These are phyloP conservation scores for Megastigmus dorsalis DNA, from an alignment of 2,888 invertebrate genomes.

Conservation along the genomic window DNA sequence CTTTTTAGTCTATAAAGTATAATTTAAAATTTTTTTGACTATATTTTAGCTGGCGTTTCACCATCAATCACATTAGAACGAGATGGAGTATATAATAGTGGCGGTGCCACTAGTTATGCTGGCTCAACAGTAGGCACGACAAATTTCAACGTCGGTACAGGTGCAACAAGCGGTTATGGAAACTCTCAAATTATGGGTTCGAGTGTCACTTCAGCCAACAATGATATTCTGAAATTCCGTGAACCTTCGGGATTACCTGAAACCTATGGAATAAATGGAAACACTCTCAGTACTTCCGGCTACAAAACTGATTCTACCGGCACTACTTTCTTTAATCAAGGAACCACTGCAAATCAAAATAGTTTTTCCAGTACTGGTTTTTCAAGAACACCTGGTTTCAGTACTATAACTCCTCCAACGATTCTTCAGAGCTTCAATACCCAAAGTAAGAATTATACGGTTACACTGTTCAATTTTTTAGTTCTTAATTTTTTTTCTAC, in stretches of 20 bases:
- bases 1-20: neutral
- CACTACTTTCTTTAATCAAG: constrained; percentile 21
- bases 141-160: constrained; percentile 8
- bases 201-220: constrained; percentile 37
- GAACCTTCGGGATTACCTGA: constrained; percentile 6
- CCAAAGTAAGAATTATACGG: constrained; percentile 34
- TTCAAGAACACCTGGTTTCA: neutral
- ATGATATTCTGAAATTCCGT: constrained; percentile 30
- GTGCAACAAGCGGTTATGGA: neutral
- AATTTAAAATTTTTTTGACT: constrained; percentile 3
- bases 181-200: constrained; percentile 47
- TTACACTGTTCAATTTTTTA: no score
- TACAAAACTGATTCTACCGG: constrained; percentile 4
- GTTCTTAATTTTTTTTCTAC: no score
- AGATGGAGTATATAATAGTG: constrained; percentile 23
- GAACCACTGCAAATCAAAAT: constrained; percentile 17
- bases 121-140: constrained; percentile 5
- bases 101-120: neutral
- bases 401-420: constrained; percentile 5
- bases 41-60: constrained; percentile 33
- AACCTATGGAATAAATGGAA: constrained; percentile 1
- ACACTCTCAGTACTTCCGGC: neutral
- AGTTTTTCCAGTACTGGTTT: neutral
- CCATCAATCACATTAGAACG: constrained; percentile 36
- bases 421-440: constrained; percentile 9